phyloP scores from a whole-genome alignment of 2,113 vertebrate genomes.

The Zapus hudsonius region DNA sequence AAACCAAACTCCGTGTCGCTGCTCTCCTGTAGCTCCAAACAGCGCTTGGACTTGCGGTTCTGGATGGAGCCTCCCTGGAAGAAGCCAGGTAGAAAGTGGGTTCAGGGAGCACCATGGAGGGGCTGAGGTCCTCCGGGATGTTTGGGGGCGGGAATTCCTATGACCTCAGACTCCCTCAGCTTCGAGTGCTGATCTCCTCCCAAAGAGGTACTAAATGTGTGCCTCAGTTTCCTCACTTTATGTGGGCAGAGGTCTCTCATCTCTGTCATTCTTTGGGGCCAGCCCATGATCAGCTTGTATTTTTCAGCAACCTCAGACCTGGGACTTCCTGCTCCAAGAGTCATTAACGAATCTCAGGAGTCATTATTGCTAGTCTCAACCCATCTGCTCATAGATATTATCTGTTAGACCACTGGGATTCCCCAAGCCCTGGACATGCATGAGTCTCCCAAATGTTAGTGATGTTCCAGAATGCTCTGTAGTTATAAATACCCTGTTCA shows the following conservation, averaged over 20 bases:
- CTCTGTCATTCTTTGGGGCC: accelerated
- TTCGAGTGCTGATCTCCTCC: background rate
- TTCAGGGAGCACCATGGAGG: background rate
- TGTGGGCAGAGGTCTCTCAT: background rate
- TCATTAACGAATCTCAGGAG: background rate
- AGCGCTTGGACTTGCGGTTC: conserved; percentile 97
- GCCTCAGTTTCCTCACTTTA: background rate
- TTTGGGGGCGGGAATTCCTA: background rate
- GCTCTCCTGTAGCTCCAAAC: conserved; percentile 95
- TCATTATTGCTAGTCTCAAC: background rate
- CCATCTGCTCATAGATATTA: background rate
- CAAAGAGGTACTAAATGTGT: background rate
- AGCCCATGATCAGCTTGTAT: background rate
- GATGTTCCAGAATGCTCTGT: background rate
- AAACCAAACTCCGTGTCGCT: conserved; percentile 94
- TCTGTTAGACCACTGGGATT: background rate
- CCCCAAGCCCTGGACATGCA: background rate
- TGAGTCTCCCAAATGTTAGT: background rate
- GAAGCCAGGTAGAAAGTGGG: conserved; percentile 30
- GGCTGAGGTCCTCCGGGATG: background rate
- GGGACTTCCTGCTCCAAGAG: background rate
- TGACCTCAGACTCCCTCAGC: background rate
- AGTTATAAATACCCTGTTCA: background rate
- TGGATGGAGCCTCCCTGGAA: conserved; percentile 96
- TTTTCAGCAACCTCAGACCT: background rate